phyloP scores from a whole-genome alignment of 2,797 vertebrate genomes.

The Etheostoma perlongum region DNA sequence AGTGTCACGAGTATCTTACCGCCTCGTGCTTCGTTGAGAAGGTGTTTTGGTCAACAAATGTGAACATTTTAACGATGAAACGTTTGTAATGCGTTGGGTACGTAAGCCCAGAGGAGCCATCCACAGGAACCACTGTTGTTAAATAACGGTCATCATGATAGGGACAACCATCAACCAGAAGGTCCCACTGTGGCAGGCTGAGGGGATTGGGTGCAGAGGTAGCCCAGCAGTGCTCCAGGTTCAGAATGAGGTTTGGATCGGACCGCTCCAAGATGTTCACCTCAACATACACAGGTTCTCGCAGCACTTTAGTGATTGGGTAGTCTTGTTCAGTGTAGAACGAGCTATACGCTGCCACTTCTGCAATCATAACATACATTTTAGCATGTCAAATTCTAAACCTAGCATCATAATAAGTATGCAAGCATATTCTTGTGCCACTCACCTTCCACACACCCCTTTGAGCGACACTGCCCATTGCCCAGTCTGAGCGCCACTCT shows the following conservation, averaged over 20 bases:
- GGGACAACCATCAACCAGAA: slow-evolving; percentile 79
- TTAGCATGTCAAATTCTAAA: neutral
- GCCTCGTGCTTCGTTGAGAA: slow-evolving; percentile 42
- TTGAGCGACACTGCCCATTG: slow-evolving; percentile 76
- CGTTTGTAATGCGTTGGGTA: slow-evolving; percentile 81
- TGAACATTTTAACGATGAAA: slow-evolving; percentile 81
- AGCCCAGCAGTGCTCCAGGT: slow-evolving; percentile 85
- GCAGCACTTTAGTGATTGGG: slow-evolving; percentile 79
- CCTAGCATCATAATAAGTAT: fast-evolving
- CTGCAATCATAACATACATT: slow-evolving; percentile 53
- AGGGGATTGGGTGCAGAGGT: slow-evolving; percentile 65
- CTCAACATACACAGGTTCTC: slow-evolving; percentile 77
- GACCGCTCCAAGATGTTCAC: slow-evolving; percentile 74
- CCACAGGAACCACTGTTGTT: slow-evolving; percentile 71
- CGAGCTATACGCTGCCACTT: slow-evolving; percentile 69
- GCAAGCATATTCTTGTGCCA: too few relatives aligned
- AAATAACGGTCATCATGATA: slow-evolving; percentile 79
- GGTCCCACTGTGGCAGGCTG: slow-evolving; percentile 82
- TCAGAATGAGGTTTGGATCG: slow-evolving; percentile 79
- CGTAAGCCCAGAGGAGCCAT: slow-evolving; percentile 63
- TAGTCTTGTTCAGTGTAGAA: slow-evolving; percentile 80
- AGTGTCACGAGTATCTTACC: slow-evolving; percentile 42
- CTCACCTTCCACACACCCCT: slow-evolving; percentile 82
- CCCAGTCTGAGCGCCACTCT: slow-evolving; percentile 80
- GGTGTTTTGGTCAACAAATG: slow-evolving; percentile 68